A percentile compares a stretch with the other conserved stretches of the same genome.
phyloP scores from a whole-genome alignment of 2,888 invertebrate genomes.

The Hartigia nigra region DNA sequence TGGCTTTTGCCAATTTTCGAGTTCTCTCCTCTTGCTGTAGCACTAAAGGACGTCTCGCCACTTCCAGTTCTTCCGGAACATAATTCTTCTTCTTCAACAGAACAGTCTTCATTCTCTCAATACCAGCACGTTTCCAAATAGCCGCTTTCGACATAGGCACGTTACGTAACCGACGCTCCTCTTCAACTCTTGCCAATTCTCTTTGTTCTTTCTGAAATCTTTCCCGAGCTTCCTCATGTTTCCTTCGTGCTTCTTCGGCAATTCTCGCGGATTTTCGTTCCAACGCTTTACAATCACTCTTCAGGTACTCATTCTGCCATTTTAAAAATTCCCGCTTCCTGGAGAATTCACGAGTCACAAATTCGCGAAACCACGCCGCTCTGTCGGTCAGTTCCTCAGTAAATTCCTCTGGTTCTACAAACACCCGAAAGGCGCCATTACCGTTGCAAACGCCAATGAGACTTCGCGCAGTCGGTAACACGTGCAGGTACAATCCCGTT shows the following conservation, averaged over 20 bases:
- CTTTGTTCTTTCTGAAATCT: constrained; percentile 38
- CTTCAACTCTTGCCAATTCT: constrained; percentile 51
- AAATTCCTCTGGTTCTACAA: constrained; percentile 69
- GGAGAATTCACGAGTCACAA: constrained; percentile 44
- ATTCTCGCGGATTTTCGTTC: constrained; percentile 38
- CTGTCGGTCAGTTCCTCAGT: constrained; percentile 50
- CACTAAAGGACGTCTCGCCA: constrained; percentile 71
- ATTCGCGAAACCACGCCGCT: constrained; percentile 54
- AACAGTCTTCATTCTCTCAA: constrained; percentile 72
- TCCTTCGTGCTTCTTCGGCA: constrained; percentile 65
- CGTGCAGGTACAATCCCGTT: constrained; percentile 71
- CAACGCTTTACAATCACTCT: constrained; percentile 37
- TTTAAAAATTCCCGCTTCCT: constrained; percentile 48
- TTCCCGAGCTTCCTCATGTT: constrained; percentile 68
- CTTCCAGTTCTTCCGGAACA: constrained; percentile 71
- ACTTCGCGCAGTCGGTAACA: constrained; percentile 68
- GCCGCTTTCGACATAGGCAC: constrained; percentile 55
- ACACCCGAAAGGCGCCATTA: constrained; percentile 75
- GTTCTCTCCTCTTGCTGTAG: constrained; percentile 69
- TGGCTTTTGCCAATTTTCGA: constrained; percentile 65
- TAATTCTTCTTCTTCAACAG: constrained; percentile 74
- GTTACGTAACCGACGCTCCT: constrained; percentile 30
- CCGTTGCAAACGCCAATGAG: constrained; percentile 75
- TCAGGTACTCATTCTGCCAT: constrained; percentile 53
- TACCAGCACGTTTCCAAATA: constrained; percentile 73